These are phyloP conservation scores for Notechis scutatus DNA, from an alignment of 2,113 vertebrate genomes.

Conservation along the genomic window DNA sequence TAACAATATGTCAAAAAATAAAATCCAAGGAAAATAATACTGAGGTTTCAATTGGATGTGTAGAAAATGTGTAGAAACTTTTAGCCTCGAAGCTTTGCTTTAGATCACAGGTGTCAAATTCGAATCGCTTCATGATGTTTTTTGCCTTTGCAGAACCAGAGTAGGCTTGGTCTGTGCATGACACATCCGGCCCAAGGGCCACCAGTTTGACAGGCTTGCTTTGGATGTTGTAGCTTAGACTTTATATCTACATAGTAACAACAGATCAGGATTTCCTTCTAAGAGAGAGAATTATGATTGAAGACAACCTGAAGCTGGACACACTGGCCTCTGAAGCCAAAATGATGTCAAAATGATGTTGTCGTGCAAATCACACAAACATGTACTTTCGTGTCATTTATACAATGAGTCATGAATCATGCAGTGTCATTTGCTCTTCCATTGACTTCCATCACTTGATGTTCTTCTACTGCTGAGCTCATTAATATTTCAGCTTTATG, in stretches of 20 bases:
- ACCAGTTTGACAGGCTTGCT: neutral
- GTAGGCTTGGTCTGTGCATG: no score
- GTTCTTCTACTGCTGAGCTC: neutral
- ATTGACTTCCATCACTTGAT: neutral
- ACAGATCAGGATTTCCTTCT: neutral
- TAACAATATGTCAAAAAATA: neutral
- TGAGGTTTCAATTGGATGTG: neutral
- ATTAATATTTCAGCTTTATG: neutral
- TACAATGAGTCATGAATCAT: neutral
- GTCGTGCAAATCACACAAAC: neutral
- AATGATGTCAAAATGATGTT: neutral
- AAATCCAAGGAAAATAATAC: neutral
- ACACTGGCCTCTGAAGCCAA: neutral
- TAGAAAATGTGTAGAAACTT: neutral
- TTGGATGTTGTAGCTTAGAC: neutral
- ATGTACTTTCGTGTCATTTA: neutral
- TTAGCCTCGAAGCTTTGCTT: neutral
- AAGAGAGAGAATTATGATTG: neutral
- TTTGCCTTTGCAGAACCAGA: no score
- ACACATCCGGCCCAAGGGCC: accelerated
- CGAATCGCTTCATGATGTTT: no score
- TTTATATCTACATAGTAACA: neutral
- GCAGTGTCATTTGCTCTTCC: neutral
- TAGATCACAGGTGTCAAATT: neutral
- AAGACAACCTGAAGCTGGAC: neutral